Evolutionary conservation across 2,888 invertebrate species (phyloP).

Genomic region (Bellardia pandia): DNA sequence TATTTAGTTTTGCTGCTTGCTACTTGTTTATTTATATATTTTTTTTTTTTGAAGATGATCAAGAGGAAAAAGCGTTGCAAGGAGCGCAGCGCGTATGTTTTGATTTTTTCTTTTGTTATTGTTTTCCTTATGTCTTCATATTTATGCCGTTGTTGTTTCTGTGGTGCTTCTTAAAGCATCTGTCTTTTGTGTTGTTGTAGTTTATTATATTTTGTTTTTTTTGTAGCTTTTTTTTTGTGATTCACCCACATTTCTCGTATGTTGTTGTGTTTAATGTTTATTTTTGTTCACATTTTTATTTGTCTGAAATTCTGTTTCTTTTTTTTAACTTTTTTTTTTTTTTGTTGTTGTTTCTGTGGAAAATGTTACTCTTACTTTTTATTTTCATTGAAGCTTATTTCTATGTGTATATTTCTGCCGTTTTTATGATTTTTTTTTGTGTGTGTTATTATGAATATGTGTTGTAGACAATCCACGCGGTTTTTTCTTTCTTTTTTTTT

Average conservation of each 20-base stretch:
- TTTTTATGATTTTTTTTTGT: background rate
- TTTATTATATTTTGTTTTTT: background rate
- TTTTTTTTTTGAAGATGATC: background rate
- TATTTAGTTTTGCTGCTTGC: background rate
- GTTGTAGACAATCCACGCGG: background rate
- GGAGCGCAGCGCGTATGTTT: background rate
- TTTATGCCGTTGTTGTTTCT: background rate
- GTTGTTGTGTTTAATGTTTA: background rate
- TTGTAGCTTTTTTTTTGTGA: background rate
- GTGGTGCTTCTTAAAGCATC: background rate
- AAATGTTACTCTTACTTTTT: slow-evolving; percentile 60
- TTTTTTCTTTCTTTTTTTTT: slow-evolving; percentile 3
- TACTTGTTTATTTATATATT: too few relatives aligned
- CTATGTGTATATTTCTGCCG: slow-evolving; percentile 25
- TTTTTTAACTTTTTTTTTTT: slow-evolving; percentile 16
- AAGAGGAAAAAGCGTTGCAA: background rate
- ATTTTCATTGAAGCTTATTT: slow-evolving; percentile 41
- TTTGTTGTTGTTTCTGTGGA: slow-evolving; percentile 53
- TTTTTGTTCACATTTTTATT: background rate
- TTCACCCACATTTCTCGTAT: slow-evolving; percentile 31
- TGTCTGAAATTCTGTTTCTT: background rate
- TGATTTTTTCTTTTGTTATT: background rate
- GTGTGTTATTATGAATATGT: slow-evolving; percentile 1
- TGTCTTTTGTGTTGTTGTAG: background rate
- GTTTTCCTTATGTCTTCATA: background rate